Evolutionary conservation across 2,888 invertebrate genomes (phyloP), one percentile per base, ranked within the genome.

Genomic region (Galerucella nymphaeae): DNA sequence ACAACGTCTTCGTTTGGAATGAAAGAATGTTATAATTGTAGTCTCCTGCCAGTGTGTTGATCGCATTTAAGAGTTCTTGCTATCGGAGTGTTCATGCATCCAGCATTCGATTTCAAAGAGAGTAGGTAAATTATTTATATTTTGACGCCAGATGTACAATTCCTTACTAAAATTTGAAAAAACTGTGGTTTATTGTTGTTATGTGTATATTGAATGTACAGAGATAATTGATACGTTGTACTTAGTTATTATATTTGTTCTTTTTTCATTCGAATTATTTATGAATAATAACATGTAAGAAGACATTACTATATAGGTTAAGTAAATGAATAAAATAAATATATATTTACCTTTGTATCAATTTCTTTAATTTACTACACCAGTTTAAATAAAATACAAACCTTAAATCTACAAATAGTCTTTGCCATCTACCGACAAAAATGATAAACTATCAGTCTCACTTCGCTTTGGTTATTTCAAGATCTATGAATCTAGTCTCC

Each of bases 1-100:
- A 23, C 9, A n/a, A 59, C 11, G 11, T 23, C 18, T 59, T n/a
- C 9, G 59, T 30, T 58, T 9, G 9, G n/a, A 62, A 42, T 41
- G 42, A 42, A 62, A 62, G 61, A 62, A 62, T 62, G 11, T 62
- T 61, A 42, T 53, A 53, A 18, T 41, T 62, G 23, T 83, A 83
- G 82, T 84, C 79, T 83, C 84, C 84, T 83, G 84, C 84, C 83
- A 83, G 83, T 85, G 83, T 85, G 83, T 85, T 85, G 80, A 84
- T 84, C 83, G 86, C 86, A 86, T 86, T 86, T 85, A 86, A 83
- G 79, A 83, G 80, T 83, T 83, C 79, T 83, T 84, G 84, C 84
- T 83, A 83, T 80, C 86, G 86, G 86, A 86, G 84, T 86, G 86
- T 86, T 86, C 79, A 82, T 77, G 77, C 77, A 79, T 67, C 67